These are phyloP conservation scores for Conistra vaccinii DNA, from an alignment of 2,888 invertebrate genomes.

Conservation along the genomic window DNA sequence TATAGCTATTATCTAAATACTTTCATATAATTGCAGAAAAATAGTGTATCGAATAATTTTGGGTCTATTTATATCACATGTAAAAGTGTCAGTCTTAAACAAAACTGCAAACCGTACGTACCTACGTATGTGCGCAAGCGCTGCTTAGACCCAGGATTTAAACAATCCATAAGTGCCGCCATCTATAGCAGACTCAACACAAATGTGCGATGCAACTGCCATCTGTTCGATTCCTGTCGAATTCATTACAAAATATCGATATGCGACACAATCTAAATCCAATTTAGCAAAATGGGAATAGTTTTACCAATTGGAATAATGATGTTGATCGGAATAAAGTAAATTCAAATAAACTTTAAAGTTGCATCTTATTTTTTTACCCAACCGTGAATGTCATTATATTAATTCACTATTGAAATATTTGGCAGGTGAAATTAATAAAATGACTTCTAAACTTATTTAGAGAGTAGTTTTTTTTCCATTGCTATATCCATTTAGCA, in stretches of 20 bases:
- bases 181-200: constrained; percentile 41
- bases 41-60: no score
- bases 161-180: constrained; percentile 45
- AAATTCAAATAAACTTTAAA: constrained; percentile 31
- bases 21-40: no score
- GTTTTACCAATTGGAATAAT: not conserved
- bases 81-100: no score
- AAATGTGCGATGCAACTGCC: constrained; percentile 40
- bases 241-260: constrained; percentile 46
- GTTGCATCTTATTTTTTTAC: not conserved
- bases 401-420: no score
- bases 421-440: not conserved
- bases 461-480: not conserved
- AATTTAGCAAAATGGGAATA: not conserved
- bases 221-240: constrained; percentile 47
- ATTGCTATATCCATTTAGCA: not conserved
- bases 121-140: not conserved
- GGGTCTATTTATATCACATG: no score
- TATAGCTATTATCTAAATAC: no score
- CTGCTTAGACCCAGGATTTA: not conserved
- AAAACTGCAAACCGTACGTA: no score
- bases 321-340: constrained; percentile 12
- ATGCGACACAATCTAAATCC: not conserved
- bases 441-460: not conserved
- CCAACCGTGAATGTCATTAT: not conserved